These are phyloP conservation scores for Macheiramphus alcinus DNA, from an alignment of 2,113 vertebrate species.

Conservation along the genomic window DNA sequence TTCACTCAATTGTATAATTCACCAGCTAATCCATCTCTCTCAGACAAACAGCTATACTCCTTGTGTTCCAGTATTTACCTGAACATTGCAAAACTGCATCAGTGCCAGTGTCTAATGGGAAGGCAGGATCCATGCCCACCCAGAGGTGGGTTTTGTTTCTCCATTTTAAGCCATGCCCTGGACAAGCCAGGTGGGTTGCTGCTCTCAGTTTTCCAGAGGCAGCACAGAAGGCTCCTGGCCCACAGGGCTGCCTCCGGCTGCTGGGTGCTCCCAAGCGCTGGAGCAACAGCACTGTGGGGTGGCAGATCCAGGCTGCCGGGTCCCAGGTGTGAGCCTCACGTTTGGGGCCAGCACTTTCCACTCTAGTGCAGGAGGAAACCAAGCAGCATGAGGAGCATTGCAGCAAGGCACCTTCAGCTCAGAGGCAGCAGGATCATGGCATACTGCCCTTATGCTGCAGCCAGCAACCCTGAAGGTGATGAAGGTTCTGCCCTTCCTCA, in stretches of 20 bases:
- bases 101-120: not conserved
- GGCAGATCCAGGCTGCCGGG: not conserved
- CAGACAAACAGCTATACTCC: not conserved
- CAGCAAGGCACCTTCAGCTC: not conserved
- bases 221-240: not conserved
- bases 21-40: not conserved
- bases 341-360: not conserved
- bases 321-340: not conserved
- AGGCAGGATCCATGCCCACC: not conserved
- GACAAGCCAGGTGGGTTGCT: not conserved
- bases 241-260: not conserved
- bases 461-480: not conserved
- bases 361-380: not conserved
- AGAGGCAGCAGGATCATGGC: not conserved
- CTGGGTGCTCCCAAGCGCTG: not conserved
- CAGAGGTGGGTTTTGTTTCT: not conserved
- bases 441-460: not conserved
- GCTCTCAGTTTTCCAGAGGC: not conserved
- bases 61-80: not conserved
- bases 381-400: not conserved
- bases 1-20: not conserved
- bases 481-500: not conserved
- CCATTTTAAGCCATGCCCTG: not conserved
- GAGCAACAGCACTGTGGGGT: not conserved
- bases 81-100: not conserved